phyloP scores from a whole-genome alignment of 2,888 invertebrate genomes.

The Papilio protenor region DNA sequence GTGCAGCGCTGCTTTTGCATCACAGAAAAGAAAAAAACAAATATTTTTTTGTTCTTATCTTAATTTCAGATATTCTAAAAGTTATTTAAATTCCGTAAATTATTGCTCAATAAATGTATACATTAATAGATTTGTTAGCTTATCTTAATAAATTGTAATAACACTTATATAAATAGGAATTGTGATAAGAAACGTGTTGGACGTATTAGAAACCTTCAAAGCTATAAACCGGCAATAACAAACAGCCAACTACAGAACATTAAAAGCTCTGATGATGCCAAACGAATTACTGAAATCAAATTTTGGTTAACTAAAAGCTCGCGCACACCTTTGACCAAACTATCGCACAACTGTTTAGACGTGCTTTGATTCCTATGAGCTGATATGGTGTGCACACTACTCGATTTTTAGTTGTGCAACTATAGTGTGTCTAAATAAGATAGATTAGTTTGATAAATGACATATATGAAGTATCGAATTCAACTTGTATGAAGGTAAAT shows the following conservation, averaged over 20 bases:
- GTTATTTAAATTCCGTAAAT: constrained; percentile 1
- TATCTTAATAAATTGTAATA: not conserved
- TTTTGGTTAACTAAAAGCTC: too few species aligned
- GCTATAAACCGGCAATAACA: not conserved
- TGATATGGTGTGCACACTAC: too few species aligned
- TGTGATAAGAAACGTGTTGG: not conserved
- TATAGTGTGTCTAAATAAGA: too few species aligned
- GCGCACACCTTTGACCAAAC: too few species aligned
- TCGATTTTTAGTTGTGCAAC: too few species aligned
- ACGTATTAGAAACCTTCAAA: not conserved
- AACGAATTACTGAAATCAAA: too few species aligned
- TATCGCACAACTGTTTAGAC: too few species aligned
- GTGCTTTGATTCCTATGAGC: too few species aligned
- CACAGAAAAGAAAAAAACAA: not conserved
- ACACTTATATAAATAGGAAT: not conserved
- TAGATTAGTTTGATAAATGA: too few species aligned
- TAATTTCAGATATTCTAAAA: not conserved
- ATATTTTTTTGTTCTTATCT: not conserved
- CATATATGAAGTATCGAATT: too few species aligned
- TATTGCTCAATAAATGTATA: not conserved
- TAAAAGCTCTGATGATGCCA: too few species aligned
- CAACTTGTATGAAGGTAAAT: too few species aligned
- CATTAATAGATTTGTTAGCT: not conserved
- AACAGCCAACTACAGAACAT: constrained; percentile 47
- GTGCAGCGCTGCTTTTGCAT: not conserved